Base-by-base conservation (phyloP, 2,797 vertebrate genomes). In the Trematomus bernacchii region DNA sequence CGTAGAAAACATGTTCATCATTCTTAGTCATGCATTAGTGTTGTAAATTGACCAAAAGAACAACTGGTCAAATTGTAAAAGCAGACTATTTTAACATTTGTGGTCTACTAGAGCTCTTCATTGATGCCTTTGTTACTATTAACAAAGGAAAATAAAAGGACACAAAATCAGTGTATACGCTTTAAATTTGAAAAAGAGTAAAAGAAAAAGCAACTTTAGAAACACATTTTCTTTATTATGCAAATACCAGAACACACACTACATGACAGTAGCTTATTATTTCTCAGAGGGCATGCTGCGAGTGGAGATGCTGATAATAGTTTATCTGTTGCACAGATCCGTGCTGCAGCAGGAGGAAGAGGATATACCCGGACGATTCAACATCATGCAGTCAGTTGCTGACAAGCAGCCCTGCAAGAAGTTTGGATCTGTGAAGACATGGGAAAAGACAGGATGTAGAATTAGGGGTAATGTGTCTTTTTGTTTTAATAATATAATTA, bases 371-470 rank as follows among this genome's bases (percentile, higher is more conserved):
- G 59, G 19, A 3, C 0, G 16, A 33, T 63, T 50, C 44, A 63
- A 3, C 5, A 37, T 1, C 2, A 0, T 1, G 27, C 74, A 77
- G 1, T 37, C 6, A 3, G 5, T n/a, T 15, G 0, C 0, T 6
- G 1, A 14, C 50, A 50, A 50, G 43, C 76, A 77, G 8, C 68
- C 6, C 50, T 61, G 10, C 30, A 61, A 72, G 62, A 3, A 40
- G 4, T 0, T 16, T 40, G 8, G 2, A 44, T 1, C 75, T 71
- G 27, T 15, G 40, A 46, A 57, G 52, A 53, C 19, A 37, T 18
- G 13, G 7, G 37, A 44, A 27, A 33, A 21, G 16, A 37, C 1
- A 50, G 6, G 10, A 19, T 55, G 10, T 23, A 14, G 11, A 3
- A 19, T 40, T 3, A 51, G 46, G 15, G n/a, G 6, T 42, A 33